These are phyloP conservation scores for Apis cerana DNA, from an alignment of 1,140 invertebrate species.

Conservation along the genomic window DNA sequence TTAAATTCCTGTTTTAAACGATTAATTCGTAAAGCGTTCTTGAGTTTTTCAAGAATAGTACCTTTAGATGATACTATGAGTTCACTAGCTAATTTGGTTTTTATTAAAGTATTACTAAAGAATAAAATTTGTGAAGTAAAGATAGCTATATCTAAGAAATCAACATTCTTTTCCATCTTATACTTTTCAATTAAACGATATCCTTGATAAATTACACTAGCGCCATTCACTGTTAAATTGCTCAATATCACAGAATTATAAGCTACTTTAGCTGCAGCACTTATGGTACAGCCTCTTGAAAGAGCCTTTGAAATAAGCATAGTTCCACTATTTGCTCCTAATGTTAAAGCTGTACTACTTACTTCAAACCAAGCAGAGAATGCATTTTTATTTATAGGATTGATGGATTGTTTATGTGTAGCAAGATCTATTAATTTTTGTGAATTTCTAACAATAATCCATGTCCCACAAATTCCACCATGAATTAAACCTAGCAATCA, in stretches of 20 bases:
- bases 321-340: constrained; percentile 56
- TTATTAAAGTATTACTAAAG: constrained; percentile 56
- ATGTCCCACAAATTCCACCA: constrained; percentile 35
- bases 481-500: constrained; percentile 2
- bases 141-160: constrained; percentile 33
- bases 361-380: constrained; percentile 59
- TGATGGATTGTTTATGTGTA: constrained; percentile 63
- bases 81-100: constrained; percentile 52
- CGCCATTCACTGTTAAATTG: constrained; percentile 53
- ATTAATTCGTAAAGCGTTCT: neutral
- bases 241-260: constrained; percentile 61
- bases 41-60: constrained; percentile 1
- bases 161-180: constrained; percentile 22
- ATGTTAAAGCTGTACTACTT: constrained; percentile 37
- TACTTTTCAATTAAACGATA: constrained; percentile 54
- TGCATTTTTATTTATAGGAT: constrained; percentile 48
- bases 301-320: constrained; percentile 50
- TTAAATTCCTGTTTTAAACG: neutral
- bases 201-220: constrained; percentile 48
- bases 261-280: constrained; percentile 32
- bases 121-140: constrained; percentile 61
- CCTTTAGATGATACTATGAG: neutral
- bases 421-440: constrained; percentile 59
- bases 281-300: constrained; percentile 38
- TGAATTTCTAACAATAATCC: constrained; percentile 54